These are phyloP conservation scores for Drepana falcataria DNA, from an alignment of 2,888 invertebrate genomes.

Conservation along the genomic window DNA sequence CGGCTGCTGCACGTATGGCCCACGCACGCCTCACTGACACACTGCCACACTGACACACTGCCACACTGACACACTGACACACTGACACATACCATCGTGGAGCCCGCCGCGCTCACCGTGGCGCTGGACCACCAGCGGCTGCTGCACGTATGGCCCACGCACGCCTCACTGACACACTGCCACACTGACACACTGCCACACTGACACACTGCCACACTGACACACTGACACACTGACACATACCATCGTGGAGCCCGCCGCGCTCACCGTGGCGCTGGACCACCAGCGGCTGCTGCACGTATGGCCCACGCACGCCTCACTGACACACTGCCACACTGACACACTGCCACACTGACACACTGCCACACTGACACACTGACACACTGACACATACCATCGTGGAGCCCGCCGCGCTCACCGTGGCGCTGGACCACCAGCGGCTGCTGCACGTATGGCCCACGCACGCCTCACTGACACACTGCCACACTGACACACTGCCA, in stretches of 20 bases:
- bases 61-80: background rate
- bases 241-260: background rate
- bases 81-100: background rate
- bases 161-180: background rate
- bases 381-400: background rate
- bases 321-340: background rate
- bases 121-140: no score
- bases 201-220: no score
- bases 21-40: background rate
- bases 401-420: background rate
- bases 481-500: no score
- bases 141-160: slow-evolving; percentile 35
- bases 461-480: background rate
- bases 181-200: no score
- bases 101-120: background rate
- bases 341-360: background rate
- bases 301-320: slow-evolving; percentile 10
- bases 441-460: slow-evolving; percentile 37
- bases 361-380: background rate
- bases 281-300: slow-evolving; percentile 29
- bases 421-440: no score
- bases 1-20: slow-evolving; percentile 35
- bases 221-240: no score
- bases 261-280: no score
- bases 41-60: background rate